Evolutionary conservation across 1,140 invertebrate genomes (phyloP), one percentile per base, ranked within the genome.

Genomic region (Glossosoma conforme): DNA sequence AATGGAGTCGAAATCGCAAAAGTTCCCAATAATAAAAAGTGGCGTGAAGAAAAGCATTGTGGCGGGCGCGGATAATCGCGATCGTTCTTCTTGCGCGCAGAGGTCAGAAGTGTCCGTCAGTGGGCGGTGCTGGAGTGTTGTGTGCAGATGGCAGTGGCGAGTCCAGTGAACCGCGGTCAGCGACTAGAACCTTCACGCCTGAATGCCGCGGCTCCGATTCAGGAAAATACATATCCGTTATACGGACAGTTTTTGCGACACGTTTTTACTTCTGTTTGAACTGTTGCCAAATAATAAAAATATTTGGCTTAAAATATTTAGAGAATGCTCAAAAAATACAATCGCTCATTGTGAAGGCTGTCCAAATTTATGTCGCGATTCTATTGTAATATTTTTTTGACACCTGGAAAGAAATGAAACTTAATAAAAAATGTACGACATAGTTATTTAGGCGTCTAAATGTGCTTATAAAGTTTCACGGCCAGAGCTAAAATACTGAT

Each of bases 1-100:
- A 73, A 71, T 69, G 56, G 50, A 45, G 36, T 38, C 33, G 46
- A 37, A 44, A 49, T 58, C 54, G 56, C 45, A 22, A 58, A 53
- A 50, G 36, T 52, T 32, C n/a, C 21, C 46, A 45, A 54, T 45
- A 52, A 56, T 52, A 37, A 52, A 44, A 48, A 53, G 41, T 24
- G 36, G 42, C 54, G 42, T 45, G 53, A 52, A 45, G 21, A 38
- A 18, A 43, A 24, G 30, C 22, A 53, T 50, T 53, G 51, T 48
- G 50, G 38, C 40, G 28, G 24, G 37, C 47, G 52, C 35, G 30
- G 36, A 52, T 37, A 53, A 58, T 58, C 40, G 28, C 41, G 35
- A 38, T 50, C 43, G 51, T 38, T 48, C 46, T 53, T 54, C 51
- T 54, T 51, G 40, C 30, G 36, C 28, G 28, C 33, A 32, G 56